Conservation (phyloP, 2,113 vertebrate genomes). For the Gopherus flavomarginatus region DNA sequence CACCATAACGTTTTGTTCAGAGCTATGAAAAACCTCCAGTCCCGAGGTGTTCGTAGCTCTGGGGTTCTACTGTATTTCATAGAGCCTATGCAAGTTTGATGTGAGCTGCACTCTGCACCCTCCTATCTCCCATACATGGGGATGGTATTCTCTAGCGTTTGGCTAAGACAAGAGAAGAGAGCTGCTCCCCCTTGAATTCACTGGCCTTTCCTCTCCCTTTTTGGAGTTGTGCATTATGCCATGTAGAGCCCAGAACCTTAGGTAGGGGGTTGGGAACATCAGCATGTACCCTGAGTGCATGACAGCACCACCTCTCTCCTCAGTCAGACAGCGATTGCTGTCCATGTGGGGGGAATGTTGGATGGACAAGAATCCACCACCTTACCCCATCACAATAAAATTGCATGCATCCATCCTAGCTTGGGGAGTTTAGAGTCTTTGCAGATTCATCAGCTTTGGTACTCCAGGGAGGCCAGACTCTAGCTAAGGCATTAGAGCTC, state of each 20-base stretch:
- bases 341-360: neutral
- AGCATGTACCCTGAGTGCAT: no score
- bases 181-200: neutral
- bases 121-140: accelerated
- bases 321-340: neutral
- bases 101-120: neutral
- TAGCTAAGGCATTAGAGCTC: neutral
- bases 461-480: neutral
- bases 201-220: neutral
- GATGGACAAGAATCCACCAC: neutral
- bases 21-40: no score
- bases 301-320: neutral
- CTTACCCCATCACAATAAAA: neutral
- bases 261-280: no score
- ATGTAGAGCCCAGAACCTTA: neutral
- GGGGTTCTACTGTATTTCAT: accelerated
- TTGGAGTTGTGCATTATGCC: neutral
- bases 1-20: no score
- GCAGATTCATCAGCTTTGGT: neutral
- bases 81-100: accelerated
- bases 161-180: neutral
- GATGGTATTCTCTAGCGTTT: neutral
- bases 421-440: neutral
- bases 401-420: neutral
- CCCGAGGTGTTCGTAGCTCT: no score